Base-by-base conservation (phyloP, 1,140 invertebrate genomes). In the Phocides pigmalion region DNA sequence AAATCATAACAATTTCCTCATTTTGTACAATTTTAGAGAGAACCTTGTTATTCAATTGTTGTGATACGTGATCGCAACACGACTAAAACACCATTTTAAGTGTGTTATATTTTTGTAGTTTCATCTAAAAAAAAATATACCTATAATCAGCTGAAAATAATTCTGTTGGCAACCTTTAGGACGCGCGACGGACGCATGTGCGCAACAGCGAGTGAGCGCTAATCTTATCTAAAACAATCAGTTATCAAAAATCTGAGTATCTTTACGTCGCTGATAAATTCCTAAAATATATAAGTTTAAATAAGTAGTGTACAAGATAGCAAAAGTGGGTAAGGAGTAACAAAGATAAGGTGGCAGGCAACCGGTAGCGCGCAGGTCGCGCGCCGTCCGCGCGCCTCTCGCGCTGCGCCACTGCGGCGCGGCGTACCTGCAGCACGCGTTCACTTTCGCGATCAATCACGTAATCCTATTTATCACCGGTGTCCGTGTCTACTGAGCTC, bases 181-280 rank as follows among this genome's bases (percentile, higher is more conserved):
- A 9, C 25, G 25, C 25, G 17, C 44, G 44, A 20, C 44, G 25
- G 44, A 19, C 11, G 22, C 22, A 49, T 15, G 46, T 15, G 22
- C 46, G 22, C 46, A 49, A 8, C 14, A 28, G 14, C 17, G 12
- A 44, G 16, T 53, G 54, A 42, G 28, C 32, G 19, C 35, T 72
- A 67, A 49, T 66, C 63, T 72, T 68, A 72, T 72, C 70, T 50
- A 39, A 58, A 66, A 51, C 54, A 67, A 70, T 67, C 62, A 62
- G 37, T 64, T 68, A 72, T 66, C 51, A 61, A n/a, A 71, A 65
- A 71, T 66, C 64, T 64, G 62, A 67, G 64, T 66, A 53, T 63
- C 46, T 49, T 49, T 32, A 32, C 28, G 22, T 12, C 22, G 46
- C 28, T 49, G 46, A 28, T 49, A 22, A 28, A 49, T 15, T 28